These are phyloP conservation scores for Pantelozetes paolii DNA, from an alignment of 2,888 invertebrate genomes.

Conservation along the genomic window DNA sequence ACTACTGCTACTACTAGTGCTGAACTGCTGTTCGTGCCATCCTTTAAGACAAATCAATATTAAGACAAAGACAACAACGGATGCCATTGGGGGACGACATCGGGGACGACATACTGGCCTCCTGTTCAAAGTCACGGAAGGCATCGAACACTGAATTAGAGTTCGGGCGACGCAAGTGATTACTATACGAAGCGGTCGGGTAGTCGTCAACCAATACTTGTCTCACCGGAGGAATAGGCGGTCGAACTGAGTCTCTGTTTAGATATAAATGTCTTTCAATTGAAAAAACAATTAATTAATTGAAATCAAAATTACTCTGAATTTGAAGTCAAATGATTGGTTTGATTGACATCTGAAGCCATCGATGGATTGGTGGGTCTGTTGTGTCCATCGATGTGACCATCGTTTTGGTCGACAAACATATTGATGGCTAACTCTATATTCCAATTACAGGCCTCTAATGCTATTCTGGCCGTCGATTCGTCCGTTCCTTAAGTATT, in stretches of 20 bases:
- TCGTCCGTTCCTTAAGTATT: slow-evolving; percentile 49
- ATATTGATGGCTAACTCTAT: slow-evolving; percentile 57
- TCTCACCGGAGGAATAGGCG: slow-evolving; percentile 56
- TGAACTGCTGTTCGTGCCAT: slow-evolving; percentile 50
- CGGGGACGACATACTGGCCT: slow-evolving; percentile 55
- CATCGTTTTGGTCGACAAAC: slow-evolving; percentile 54
- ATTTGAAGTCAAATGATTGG: slow-evolving; percentile 11
- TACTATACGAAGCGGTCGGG: slow-evolving; percentile 45
- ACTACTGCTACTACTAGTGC: too few relatives aligned
- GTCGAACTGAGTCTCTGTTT: slow-evolving; percentile 51
- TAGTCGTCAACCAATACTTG: slow-evolving; percentile 55
- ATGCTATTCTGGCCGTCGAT: slow-evolving; percentile 51
- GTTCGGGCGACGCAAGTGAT: slow-evolving; percentile 43
- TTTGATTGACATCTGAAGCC: slow-evolving; percentile 5
- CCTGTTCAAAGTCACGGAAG: slow-evolving; percentile 57
- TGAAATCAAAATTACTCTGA: neutral
- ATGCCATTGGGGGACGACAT: neutral
- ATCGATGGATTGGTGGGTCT: neutral
- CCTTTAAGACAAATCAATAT: slow-evolving; percentile 45
- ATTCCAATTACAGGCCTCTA: slow-evolving; percentile 56
- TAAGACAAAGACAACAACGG: neutral
- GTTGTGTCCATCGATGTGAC: neutral
- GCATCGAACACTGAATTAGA: slow-evolving; percentile 55
- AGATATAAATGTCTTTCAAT: neutral
- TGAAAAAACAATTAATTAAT: neutral